Evolutionary conservation across 2,888 invertebrate species (phyloP).

Genomic region (Silvanus unidentatus): DNA sequence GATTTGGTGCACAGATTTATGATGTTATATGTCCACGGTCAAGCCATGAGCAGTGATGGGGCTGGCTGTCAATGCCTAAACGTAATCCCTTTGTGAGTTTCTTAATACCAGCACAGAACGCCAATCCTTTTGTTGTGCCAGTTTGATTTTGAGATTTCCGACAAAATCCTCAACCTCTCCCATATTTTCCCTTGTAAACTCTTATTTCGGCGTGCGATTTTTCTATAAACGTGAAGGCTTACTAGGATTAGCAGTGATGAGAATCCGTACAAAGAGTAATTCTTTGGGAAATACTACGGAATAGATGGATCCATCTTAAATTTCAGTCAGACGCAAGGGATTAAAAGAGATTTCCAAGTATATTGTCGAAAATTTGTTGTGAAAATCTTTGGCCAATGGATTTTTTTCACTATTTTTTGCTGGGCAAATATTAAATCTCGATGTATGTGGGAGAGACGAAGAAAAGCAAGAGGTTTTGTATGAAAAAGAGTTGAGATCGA

Average conservation of each 20-base stretch:
- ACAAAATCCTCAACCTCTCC: not conserved
- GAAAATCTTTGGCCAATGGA: too few relatives aligned
- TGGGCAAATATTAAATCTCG: too few relatives aligned
- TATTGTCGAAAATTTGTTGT: too few relatives aligned
- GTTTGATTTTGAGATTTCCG: conserved; percentile 1
- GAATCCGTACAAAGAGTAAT: too few relatives aligned
- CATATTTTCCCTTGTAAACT: not conserved
- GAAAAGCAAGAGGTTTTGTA: too few relatives aligned
- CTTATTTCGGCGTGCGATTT: not conserved
- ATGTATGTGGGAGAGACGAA: too few relatives aligned
- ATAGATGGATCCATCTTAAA: too few relatives aligned
- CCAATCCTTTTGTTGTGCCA: conserved; percentile 12
- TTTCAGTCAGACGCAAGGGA: too few relatives aligned
- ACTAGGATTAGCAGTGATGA: too few relatives aligned
- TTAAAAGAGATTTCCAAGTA: too few relatives aligned
- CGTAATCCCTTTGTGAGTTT: conserved; percentile 10
- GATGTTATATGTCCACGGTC: conserved; percentile 18
- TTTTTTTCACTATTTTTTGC: too few relatives aligned
- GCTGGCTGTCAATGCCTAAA: conserved; percentile 12
- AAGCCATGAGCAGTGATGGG: conserved; percentile 15
- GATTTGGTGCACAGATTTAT: conserved; percentile 16
- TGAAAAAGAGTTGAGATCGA: conserved; percentile 9
- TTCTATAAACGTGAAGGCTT: not conserved
- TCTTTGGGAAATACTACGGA: too few relatives aligned
- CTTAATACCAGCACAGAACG: conserved; percentile 7